Base-by-base conservation (phyloP, 2,113 vertebrate genomes). In the Cheilinus undulatus region DNA sequence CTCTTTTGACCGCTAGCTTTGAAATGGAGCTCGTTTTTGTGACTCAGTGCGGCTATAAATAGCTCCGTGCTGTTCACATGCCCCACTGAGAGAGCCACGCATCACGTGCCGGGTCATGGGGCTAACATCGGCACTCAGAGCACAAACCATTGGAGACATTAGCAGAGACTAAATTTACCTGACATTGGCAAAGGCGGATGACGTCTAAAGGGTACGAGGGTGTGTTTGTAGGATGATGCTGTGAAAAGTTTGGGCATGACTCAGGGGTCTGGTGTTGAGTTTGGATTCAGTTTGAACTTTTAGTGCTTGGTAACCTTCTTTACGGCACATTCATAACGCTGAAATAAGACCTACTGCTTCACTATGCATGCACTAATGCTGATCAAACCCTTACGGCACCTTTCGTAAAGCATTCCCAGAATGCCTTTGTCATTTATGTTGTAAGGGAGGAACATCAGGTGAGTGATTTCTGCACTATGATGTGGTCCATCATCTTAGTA, bases 291-390 rank as follows among this genome's bases (percentile, higher is more conserved):
- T n/a, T 54, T 32, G 54, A 22, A 50, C 30, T 69, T 56, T 50
- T 23, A 65, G 46, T 78, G 38, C 56, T 76, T 36, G 20, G 50
- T 54, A 71, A 75, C 49, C 53, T 38, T 66, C 60, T 78, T 63
- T 65, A 84, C 87, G 87, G 80, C 86, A 89, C 89, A 90, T 88
- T 91, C 88, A 75, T 85, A 76, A 78, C 49, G 76, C 78, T 86
- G 62, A 84, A 69, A 66, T 73, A 51, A 69, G 51, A 80, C 30
- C 32, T 71, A 74, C 46, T 67, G 56, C 57, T 74, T 82, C 40
- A 61, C 45, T 78, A 79, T 0, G 10, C 84, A 90, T 89, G 89
- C 91, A 86, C 23, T 67, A 69, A 78, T 48, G 75, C 68, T 65
- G 52, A 66, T 68, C 13, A 3, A 51, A 79, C 82, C 73, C 85